A percentile compares a stretch with the other conserved stretches of the same genome.
phyloP scores from a whole-genome alignment of 2,888 invertebrate genomes.

The Heliconius ethilla region DNA sequence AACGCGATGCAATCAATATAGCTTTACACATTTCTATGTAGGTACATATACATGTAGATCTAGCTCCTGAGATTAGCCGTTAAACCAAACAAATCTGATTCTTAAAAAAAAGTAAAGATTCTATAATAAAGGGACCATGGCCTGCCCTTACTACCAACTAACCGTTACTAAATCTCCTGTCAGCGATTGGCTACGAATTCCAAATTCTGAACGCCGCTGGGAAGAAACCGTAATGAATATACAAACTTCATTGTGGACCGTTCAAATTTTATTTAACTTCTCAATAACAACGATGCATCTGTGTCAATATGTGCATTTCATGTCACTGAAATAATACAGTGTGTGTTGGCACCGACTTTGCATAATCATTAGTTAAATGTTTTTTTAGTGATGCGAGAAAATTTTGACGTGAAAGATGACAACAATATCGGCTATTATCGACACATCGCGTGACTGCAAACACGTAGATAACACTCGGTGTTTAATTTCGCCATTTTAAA shows the following conservation, averaged over 20 bases:
- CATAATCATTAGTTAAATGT: not conserved
- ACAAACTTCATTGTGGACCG: conserved; percentile 54
- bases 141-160: not conserved
- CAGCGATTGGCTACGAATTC: conserved; percentile 53
- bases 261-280: conserved; percentile 67
- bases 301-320: conserved; percentile 60
- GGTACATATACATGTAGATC: not conserved
- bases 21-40: too few species aligned
- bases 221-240: conserved; percentile 59
- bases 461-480: too few species aligned
- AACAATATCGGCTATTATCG: not conserved
- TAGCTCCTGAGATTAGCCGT: not conserved
- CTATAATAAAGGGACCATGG: not conserved
- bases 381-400: not conserved
- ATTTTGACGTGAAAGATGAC: not conserved
- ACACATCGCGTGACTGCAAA: not conserved
- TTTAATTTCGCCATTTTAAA: too few species aligned
- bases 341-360: not conserved
- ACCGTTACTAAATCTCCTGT: conserved; percentile 31
- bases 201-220: conserved; percentile 60
- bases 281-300: conserved; percentile 56
- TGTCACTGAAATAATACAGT: not conserved
- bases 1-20: too few species aligned
- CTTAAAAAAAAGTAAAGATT: not conserved
- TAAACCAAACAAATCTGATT: not conserved